Percentiles rank a stretch among this genome's conserved stretches.
Evolutionary conservation across 2,888 invertebrate species (phyloP).

Genomic region (Alitta virens): DNA sequence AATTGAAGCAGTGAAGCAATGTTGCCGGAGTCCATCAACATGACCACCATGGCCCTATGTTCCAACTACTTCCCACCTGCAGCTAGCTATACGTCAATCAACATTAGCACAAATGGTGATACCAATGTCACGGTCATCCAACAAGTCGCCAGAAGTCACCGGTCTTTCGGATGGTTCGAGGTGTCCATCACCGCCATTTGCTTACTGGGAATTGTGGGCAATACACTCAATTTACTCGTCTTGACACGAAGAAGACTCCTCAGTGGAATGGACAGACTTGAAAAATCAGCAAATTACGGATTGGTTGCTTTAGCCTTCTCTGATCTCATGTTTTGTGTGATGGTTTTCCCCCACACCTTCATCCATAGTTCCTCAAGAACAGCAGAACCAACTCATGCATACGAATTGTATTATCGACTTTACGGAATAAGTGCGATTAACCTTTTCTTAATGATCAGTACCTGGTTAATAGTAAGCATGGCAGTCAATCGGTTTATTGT

Average conservation of each 20-base stretch:
- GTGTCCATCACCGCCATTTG: constrained; percentile 70
- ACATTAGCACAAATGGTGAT: too few species aligned
- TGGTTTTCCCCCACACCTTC: constrained; percentile 62
- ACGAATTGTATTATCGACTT: constrained; percentile 40
- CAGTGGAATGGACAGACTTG: constrained; percentile 65
- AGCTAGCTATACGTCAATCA: too few species aligned
- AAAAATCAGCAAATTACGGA: constrained; percentile 77
- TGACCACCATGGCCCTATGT: too few species aligned
- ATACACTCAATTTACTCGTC: constrained; percentile 74
- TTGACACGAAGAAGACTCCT: constrained; percentile 64
- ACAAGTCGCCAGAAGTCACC: too few species aligned
- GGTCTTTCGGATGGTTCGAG: constrained; percentile 11
- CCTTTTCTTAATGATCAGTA: constrained; percentile 65
- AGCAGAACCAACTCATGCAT: constrained; percentile 62
- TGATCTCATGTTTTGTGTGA: constrained; percentile 63
- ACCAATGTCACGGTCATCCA: too few species aligned
- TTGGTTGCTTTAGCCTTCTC: constrained; percentile 71
- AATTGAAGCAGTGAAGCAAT: too few species aligned
- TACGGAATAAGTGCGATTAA: constrained; percentile 47
- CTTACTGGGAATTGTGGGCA: constrained; percentile 72
- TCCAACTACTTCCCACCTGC: too few species aligned
- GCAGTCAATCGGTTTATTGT: constrained; percentile 74
- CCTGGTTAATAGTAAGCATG: constrained; percentile 72
- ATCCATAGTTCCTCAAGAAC: constrained; percentile 36
- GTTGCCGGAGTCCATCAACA: too few species aligned